phyloP scores from a whole-genome alignment of 2,888 invertebrate genomes.

The Chelonus formosanus region DNA sequence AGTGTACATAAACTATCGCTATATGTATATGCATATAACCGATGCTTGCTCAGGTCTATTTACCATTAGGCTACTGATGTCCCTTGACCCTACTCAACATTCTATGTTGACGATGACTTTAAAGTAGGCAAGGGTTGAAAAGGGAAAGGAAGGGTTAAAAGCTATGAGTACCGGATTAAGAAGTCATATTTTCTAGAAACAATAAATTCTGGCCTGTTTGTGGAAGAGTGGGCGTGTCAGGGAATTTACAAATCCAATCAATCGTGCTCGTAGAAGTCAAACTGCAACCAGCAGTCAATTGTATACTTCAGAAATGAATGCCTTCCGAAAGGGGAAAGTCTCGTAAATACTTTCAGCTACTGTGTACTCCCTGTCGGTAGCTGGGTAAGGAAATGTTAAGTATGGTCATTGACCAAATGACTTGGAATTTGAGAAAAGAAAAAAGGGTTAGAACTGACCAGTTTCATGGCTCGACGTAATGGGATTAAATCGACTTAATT shows the following conservation, averaged over 20 bases:
- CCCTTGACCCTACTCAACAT: background rate
- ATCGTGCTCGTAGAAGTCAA: background rate
- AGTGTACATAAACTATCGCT: background rate
- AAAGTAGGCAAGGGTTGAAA: too few species aligned
- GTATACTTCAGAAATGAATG: background rate
- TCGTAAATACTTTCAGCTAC: constrained; percentile 18
- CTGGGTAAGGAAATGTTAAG: background rate
- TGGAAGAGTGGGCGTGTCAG: background rate
- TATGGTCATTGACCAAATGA: constrained; percentile 6
- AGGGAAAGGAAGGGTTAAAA: too few species aligned
- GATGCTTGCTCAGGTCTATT: too few species aligned
- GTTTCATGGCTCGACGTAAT: constrained; percentile 20
- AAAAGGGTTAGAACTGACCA: constrained; percentile 37
- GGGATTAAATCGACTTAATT: constrained; percentile 39
- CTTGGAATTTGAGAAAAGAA: constrained; percentile 15
- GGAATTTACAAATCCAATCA: constrained; percentile 16
- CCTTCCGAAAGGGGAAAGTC: constrained; percentile 1
- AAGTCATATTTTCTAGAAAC: too few species aligned
- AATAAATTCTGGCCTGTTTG: too few species aligned
- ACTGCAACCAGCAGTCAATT: constrained; percentile 10
- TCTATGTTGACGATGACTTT: background rate
- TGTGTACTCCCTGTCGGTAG: background rate
- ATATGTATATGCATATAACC: too few species aligned
- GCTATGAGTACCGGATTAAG: background rate
- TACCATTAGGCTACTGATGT: too few species aligned